Conservation (phyloP, 2,113 vertebrate genomes). For the Onychostoma macrolepis region DNA sequence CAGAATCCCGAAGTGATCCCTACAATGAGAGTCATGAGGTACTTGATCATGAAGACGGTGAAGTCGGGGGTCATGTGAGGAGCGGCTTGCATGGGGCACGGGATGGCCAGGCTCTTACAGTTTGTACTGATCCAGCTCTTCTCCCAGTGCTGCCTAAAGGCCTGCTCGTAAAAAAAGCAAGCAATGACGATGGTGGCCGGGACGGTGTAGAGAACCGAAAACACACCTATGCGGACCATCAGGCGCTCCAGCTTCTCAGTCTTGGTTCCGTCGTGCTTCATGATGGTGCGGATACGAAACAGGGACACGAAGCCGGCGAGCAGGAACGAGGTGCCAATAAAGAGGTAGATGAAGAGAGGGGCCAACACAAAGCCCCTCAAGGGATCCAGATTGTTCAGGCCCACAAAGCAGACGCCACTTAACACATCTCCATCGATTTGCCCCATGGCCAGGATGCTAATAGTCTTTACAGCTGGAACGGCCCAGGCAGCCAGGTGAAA, state of each 20-base stretch:
- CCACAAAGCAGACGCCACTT: conserved; percentile 95
- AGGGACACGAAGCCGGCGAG: conserved; percentile 95
- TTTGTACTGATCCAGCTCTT: conserved; percentile 92
- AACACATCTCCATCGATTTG: conserved; percentile 95
- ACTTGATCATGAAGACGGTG: conserved; percentile 99
- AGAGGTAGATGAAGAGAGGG: conserved; percentile 95
- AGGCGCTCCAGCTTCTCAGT: conserved; percentile 96
- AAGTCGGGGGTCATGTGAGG: conserved; percentile 94
- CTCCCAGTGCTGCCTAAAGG: conserved; percentile 95
- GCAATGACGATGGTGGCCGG: conserved; percentile 97
- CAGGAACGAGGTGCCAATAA: conserved; percentile 95
- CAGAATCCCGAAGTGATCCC: conserved; percentile 98
- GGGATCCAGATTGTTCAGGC: conserved; percentile 90
- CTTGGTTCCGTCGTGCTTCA: conserved; percentile 97
- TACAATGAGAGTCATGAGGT: conserved; percentile 98
- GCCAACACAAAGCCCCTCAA: conserved; percentile 93
- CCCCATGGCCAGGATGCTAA: conserved; percentile 95
- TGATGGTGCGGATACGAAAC: conserved; percentile 97
- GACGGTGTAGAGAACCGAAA: conserved; percentile 97
- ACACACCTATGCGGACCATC: conserved; percentile 97
- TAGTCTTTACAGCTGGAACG: conserved; percentile 93
- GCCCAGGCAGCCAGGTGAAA: conserved; percentile 98
- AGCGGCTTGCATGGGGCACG: conserved; percentile 85
- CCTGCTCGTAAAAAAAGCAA: conserved; percentile 98
- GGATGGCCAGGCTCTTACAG: conserved; percentile 93